Conservation (phyloP, 2,888 invertebrate genomes). For the Drosophila ezoana region DNA sequence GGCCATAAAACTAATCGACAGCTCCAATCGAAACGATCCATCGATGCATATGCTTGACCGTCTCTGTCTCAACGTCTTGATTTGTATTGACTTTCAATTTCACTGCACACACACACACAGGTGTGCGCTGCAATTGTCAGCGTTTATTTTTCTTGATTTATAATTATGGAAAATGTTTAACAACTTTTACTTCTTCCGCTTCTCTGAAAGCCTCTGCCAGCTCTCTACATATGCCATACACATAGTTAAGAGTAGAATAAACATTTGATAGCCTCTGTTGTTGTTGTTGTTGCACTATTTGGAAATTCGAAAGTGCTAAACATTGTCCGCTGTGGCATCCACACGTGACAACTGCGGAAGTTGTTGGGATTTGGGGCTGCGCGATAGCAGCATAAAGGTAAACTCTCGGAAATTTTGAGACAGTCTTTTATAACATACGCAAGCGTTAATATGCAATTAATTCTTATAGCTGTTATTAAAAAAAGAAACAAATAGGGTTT, state of each 20-base stretch:
- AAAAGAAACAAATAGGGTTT: too few species aligned
- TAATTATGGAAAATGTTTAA: constrained; percentile 53
- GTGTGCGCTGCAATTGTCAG: constrained; percentile 28
- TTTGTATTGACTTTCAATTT: constrained; percentile 67
- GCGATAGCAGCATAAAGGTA: constrained; percentile 34
- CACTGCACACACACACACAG: constrained; percentile 39
- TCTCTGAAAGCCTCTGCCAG: constrained; percentile 18
- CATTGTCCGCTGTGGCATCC: constrained; percentile 25
- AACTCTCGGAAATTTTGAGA: background rate
- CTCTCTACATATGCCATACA: background rate
- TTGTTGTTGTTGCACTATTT: constrained; percentile 14
- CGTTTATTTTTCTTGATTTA: constrained; percentile 33
- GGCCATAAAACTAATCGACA: constrained; percentile 38
- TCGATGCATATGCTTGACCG: constrained; percentile 28
- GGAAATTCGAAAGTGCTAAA: constrained; percentile 47
- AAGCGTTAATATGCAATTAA: background rate
- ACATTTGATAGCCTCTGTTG: constrained; percentile 17
- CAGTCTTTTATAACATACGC: background rate
- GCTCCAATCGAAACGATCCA: constrained; percentile 28
- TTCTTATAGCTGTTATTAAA: background rate
- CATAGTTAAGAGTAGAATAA: constrained; percentile 26
- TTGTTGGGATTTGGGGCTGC: constrained; percentile 48
- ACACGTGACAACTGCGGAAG: constrained; percentile 61
- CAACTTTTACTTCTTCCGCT: constrained; percentile 73
- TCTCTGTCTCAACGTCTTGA: constrained; percentile 29